These are phyloP conservation scores for Pseudonaja textilis DNA, from an alignment of 2,113 vertebrate species.

Conservation along the genomic window DNA sequence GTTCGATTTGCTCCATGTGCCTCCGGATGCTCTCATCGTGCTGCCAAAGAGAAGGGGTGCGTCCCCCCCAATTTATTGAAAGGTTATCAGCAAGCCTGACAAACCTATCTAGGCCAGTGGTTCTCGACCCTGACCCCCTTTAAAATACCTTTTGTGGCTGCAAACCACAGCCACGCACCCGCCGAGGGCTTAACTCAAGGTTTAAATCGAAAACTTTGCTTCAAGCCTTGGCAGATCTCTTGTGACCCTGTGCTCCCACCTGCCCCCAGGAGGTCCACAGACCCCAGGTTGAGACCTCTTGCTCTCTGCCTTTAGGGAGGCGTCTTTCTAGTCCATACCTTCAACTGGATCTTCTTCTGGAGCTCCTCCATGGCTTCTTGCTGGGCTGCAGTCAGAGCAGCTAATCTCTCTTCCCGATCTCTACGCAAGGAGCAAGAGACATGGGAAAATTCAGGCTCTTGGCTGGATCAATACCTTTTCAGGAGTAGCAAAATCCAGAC, in stretches of 20 bases:
- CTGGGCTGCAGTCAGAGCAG: conserved; percentile 94
- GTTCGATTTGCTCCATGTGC: conserved; percentile 99
- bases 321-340: conserved; percentile 68
- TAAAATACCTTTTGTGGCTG: background rate
- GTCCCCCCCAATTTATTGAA: rapidly evolving
- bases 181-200: background rate
- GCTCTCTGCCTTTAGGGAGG: background rate
- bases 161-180: background rate
- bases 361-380: conserved; percentile 98
- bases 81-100: background rate
- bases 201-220: background rate
- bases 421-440: conserved; percentile 60
- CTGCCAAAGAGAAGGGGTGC: conserved; percentile 60
- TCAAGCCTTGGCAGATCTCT: background rate
- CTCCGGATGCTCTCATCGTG: conserved; percentile 96
- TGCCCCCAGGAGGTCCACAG: no score
- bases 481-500: background rate
- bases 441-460: background rate
- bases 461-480: background rate
- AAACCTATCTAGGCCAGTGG: background rate
- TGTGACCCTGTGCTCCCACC: rapidly evolving
- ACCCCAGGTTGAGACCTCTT: background rate
- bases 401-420: conserved; percentile 92
- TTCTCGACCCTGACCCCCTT: background rate
- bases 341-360: conserved; percentile 98